Percentiles rank a stretch among this genome's conserved stretches.
Evolutionary conservation across 2,797 vertebrate genomes (phyloP).

Genomic region (Phrynocephalus forsythii): DNA sequence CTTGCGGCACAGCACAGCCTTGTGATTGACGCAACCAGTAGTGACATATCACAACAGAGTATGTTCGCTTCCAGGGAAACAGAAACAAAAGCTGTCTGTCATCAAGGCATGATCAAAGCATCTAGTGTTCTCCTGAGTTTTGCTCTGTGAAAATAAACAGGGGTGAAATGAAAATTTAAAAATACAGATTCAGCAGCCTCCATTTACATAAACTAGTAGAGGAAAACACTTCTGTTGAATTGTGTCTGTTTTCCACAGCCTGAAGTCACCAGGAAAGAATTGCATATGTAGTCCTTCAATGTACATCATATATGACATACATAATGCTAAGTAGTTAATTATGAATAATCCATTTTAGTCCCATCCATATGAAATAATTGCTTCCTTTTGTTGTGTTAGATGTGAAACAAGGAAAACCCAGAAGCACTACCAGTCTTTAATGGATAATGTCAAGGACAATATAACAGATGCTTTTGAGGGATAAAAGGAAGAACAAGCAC

Average conservation of each 20-base stretch:
- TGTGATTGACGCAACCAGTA: slow-evolving; percentile 58
- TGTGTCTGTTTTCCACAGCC: slow-evolving; percentile 43
- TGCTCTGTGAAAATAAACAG: slow-evolving; percentile 62
- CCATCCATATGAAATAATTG: slow-evolving; percentile 33
- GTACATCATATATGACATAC: slow-evolving; percentile 45
- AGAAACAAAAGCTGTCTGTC: slow-evolving; percentile 54
- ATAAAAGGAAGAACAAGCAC: not conserved
- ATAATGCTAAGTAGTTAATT: slow-evolving; percentile 50
- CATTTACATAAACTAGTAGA: slow-evolving; percentile 56
- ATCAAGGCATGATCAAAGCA: slow-evolving; percentile 62
- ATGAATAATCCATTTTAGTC: slow-evolving; percentile 43
- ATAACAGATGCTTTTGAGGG: not conserved
- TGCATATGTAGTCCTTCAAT: slow-evolving; percentile 42
- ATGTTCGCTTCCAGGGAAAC: slow-evolving; percentile 36
- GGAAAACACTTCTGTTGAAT: slow-evolving; percentile 55
- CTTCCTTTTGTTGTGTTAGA: slow-evolving; percentile 29
- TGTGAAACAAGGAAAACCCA: slow-evolving; percentile 48
- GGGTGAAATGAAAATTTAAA: slow-evolving; percentile 34
- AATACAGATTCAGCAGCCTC: slow-evolving; percentile 38
- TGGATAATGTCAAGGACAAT: slow-evolving; percentile 32
- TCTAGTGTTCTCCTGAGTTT: slow-evolving; percentile 53
- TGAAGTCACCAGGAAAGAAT: slow-evolving; percentile 35
- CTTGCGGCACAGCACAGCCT: not conserved
- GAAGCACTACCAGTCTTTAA: slow-evolving; percentile 33
- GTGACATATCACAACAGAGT: slow-evolving; percentile 49